Base-by-base conservation (phyloP, 1,140 invertebrate genomes). In the Lethrus apterus region DNA sequence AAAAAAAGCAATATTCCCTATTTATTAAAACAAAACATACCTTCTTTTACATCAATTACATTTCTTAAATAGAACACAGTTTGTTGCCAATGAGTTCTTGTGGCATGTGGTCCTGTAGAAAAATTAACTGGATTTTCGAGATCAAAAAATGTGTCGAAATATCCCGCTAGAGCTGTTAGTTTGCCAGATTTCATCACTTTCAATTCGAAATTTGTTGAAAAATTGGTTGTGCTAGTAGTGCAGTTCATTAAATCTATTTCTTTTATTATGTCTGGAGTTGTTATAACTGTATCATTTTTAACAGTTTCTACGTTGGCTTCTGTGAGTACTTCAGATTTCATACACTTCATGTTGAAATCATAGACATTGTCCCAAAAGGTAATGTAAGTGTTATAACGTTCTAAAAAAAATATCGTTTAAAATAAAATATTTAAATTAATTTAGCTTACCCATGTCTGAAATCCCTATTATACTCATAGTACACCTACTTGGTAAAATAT, bases 341-440 rank as follows among this genome's bases (percentile, higher is more conserved):
- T 89, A 56, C 84, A 89, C 48, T 83, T 85, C 95, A 99, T 98
- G 70, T 93, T 90, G 64, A 92, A 97, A 0, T 92, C 94, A 63
- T 98, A 98, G 0, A 99, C 94, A 73, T 94, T 79, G 11, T 92
- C 84, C 95, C 95, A 99, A 69, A 91, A 95, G 64, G 78, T 76
- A 1, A 92, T 78, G 17, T 85, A 66, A 41, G 83, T 77, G 21
- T 80, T 73, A 57, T 91, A 83, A 24, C 82, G 74, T 24, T 79
- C 80, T 71, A 52, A 34, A 71, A 70, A 47, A 59, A 20, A 32
- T 3, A 5, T 33, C 7, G 21, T 44, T 32, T 3, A 21, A 33
- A 32, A 23, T 33, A 18, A 10, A 4, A 44, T 13, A 15, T 32
- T 9, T 15, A 26, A 23, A 14, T 21, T 10, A 29, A 43, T 34